Evolutionary conservation across 2,113 vertebrate genomes (phyloP).

Genomic region (Odocoileus virginianus): DNA sequence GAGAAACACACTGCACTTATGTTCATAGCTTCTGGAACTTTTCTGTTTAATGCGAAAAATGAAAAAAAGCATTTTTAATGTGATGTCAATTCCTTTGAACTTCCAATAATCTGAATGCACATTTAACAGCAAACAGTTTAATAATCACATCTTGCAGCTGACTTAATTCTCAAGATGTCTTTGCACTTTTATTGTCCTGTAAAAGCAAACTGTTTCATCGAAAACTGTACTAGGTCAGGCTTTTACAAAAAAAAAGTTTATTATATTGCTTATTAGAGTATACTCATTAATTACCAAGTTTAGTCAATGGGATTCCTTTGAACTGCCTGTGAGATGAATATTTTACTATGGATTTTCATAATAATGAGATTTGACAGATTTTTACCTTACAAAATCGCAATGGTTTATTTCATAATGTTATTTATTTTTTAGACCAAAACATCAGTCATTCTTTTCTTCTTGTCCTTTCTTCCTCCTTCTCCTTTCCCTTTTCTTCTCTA

Average conservation of each 20-base stretch:
- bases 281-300: slow-evolving; percentile 51
- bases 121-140: slow-evolving; percentile 38
- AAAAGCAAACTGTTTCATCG: slow-evolving; percentile 27
- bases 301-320: slow-evolving; percentile 3
- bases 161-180: slow-evolving; percentile 40
- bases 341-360: slow-evolving; percentile 59
- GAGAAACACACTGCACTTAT: not conserved
- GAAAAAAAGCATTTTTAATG: not conserved
- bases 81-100: slow-evolving; percentile 13
- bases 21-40: not conserved
- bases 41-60: not conserved
- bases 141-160: slow-evolving; percentile 8
- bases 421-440: slow-evolving; percentile 38
- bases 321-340: slow-evolving; percentile 28
- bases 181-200: slow-evolving; percentile 43
- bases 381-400: slow-evolving; percentile 32
- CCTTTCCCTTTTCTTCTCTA: slow-evolving; percentile 9
- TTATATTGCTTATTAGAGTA: slow-evolving; percentile 46
- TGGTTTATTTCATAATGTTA: slow-evolving; percentile 50
- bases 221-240: slow-evolving; percentile 7
- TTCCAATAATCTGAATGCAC: not conserved
- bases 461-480: not conserved
- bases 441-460: slow-evolving; percentile 1
- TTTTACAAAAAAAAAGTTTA: slow-evolving; percentile 43
- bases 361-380: slow-evolving; percentile 24